These are phyloP conservation scores for Zosterops pallidus DNA, from an alignment of 2,113 vertebrate genomes.

Conservation along the genomic window DNA sequence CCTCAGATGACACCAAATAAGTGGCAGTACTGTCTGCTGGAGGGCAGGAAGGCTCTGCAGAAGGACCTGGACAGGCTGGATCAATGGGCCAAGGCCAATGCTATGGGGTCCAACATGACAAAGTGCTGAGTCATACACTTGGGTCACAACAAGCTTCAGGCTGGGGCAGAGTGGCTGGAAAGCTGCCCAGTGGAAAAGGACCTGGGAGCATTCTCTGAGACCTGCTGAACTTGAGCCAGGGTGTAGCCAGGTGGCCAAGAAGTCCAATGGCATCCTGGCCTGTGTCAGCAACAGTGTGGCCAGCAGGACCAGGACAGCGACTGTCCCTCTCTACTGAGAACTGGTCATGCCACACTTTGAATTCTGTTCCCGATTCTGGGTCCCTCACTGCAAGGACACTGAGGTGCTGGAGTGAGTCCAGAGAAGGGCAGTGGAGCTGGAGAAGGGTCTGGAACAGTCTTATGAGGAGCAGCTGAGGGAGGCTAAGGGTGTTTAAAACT, in stretches of 20 bases:
- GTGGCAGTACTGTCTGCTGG: neutral
- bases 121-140: neutral
- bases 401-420: neutral
- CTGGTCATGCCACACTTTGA: neutral
- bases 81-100: neutral
- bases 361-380: neutral
- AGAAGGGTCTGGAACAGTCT: neutral
- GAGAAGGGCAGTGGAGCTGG: accelerated
- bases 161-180: neutral
- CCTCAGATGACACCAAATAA: neutral
- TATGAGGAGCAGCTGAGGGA: neutral
- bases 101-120: neutral
- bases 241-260: neutral
- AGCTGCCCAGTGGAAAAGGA: neutral
- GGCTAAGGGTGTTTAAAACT: neutral
- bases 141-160: neutral
- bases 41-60: neutral
- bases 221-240: neutral
- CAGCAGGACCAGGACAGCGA: neutral
- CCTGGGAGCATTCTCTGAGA: accelerated
- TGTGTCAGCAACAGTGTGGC: neutral
- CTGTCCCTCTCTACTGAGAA: neutral
- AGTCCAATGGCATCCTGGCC: neutral
- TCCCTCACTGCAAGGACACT: neutral
- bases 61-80: neutral